Conservation (phyloP, 2,888 invertebrate genomes). For the Folsomia candida region DNA sequence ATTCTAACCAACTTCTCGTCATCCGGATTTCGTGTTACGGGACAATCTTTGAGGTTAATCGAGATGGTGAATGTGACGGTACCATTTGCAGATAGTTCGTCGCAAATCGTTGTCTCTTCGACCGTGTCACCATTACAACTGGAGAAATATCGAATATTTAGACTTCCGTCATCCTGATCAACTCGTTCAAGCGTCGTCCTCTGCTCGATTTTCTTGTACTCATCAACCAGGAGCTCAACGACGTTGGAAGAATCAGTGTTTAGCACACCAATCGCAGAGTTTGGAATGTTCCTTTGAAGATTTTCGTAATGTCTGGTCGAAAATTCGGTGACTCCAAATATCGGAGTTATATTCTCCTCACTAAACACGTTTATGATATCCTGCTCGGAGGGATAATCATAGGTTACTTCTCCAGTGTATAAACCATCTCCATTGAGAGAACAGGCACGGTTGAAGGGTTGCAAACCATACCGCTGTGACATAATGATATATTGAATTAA, state of each 20-base stretch:
- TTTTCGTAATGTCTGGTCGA: not conserved
- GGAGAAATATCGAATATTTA: too few relatives aligned
- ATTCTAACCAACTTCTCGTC: too few relatives aligned
- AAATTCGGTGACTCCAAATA: not conserved
- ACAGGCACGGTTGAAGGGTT: not conserved
- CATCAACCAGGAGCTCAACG: too few relatives aligned
- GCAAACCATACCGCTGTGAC: not conserved
- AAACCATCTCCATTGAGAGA: not conserved
- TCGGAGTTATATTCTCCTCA: not conserved
- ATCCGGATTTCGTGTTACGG: too few relatives aligned
- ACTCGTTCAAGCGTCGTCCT: too few relatives aligned
- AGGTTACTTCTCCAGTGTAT: not conserved
- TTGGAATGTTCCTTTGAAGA: not conserved
- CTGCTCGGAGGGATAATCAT: not conserved
- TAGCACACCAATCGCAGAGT: not conserved
- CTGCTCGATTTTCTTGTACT: not conserved
- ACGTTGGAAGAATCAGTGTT: not conserved
- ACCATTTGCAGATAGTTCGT: too few relatives aligned
- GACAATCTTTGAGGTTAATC: too few relatives aligned
- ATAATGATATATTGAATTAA: not conserved
- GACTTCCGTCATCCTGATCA: too few relatives aligned
- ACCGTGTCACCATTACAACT: too few relatives aligned
- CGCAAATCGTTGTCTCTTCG: too few relatives aligned
- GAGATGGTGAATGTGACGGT: too few relatives aligned
- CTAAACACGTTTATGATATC: not conserved